These are phyloP conservation scores for Aspiorhynchus laticeps DNA, from an alignment of 2,113 vertebrate genomes.

Conservation along the genomic window DNA sequence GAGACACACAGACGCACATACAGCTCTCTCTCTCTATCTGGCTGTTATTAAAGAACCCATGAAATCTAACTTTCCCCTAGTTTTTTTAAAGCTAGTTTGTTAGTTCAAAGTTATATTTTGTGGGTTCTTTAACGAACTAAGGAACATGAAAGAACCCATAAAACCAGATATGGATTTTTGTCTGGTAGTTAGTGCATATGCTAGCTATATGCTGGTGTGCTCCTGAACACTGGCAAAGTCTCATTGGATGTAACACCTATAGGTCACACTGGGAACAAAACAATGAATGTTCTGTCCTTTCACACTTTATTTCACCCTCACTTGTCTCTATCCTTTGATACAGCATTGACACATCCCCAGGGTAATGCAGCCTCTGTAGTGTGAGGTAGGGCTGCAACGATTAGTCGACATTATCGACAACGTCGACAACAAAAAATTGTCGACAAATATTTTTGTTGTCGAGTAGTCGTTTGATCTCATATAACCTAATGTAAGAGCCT, in stretches of 20 bases:
- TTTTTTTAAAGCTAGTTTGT: too few species aligned
- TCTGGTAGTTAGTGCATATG: neutral
- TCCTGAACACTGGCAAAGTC: neutral
- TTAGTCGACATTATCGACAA: too few species aligned
- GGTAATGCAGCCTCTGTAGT: constrained; percentile 23
- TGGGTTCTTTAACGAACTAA: neutral
- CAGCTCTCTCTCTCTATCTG: too few species aligned
- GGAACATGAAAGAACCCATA: neutral
- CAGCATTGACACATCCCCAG: constrained; percentile 31
- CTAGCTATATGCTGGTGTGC: neutral
- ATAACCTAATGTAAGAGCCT: too few species aligned
- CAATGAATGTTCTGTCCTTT: constrained; percentile 9
- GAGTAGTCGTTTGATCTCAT: too few species aligned
- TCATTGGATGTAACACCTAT: neutral
- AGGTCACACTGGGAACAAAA: neutral
- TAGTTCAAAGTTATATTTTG: neutral
- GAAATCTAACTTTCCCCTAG: too few species aligned
- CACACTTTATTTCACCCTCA: constrained; percentile 9
- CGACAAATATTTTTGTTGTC: too few species aligned
- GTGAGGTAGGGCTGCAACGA: too few species aligned
- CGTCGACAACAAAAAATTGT: too few species aligned
- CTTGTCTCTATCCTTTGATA: neutral
- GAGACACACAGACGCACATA: too few species aligned
- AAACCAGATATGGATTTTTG: neutral
- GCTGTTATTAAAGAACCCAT: too few species aligned